phyloP scores from a whole-genome alignment of 2,113 vertebrate genomes.

The Equus quagga region DNA sequence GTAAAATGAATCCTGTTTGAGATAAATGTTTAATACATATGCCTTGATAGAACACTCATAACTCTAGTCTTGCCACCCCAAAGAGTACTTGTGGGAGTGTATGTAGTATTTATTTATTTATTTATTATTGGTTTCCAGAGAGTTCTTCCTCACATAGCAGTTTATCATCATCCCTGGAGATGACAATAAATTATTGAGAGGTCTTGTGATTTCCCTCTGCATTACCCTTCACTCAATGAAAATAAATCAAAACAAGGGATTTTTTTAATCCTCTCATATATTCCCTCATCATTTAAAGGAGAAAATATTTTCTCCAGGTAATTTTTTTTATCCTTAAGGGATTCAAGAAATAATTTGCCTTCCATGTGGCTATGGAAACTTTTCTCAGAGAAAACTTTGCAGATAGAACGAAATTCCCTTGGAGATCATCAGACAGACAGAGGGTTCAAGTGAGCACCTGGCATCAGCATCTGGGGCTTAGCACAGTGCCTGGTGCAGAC shows the following conservation, averaged over 20 bases:
- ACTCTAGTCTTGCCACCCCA: background rate
- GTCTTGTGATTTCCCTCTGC: background rate
- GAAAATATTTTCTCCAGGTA: conserved; percentile 4
- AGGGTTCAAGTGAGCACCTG: background rate
- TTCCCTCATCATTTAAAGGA: background rate
- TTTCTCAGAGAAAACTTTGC: background rate
- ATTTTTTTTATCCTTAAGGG: background rate
- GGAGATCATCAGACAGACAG: background rate
- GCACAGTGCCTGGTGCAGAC: background rate
- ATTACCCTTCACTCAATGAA: background rate
- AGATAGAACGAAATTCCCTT: background rate
- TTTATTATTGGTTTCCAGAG: background rate
- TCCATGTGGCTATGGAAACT: background rate
- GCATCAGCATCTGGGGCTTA: background rate
- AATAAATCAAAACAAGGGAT: conserved; percentile 43
- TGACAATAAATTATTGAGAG: background rate
- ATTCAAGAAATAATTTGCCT: background rate
- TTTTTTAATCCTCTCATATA: background rate
- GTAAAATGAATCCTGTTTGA: background rate
- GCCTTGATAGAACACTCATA: background rate
- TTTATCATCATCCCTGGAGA: background rate
- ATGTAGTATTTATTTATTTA: background rate
- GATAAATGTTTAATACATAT: background rate
- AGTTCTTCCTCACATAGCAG: background rate
- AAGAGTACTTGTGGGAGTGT: background rate